Conservation (phyloP, 2,113 vertebrate genomes). For the Atherinomorus stipes region DNA sequence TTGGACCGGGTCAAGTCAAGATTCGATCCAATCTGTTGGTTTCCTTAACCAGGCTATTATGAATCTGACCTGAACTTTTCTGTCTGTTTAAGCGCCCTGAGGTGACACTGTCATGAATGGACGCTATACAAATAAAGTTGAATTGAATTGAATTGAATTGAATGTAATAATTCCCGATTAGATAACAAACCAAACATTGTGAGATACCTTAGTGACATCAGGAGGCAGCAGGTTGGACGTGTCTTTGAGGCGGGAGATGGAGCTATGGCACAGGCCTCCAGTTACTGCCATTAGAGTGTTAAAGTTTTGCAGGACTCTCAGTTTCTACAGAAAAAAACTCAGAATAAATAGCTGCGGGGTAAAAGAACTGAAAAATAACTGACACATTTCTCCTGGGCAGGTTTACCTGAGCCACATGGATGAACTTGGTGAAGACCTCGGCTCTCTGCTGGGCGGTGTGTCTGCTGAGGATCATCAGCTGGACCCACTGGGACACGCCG, state of each 20-base stretch:
- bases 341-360: background rate
- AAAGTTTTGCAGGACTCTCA: conserved; percentile 90
- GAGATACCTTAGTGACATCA: conserved; percentile 89
- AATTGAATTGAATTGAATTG: too few species aligned
- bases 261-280: conserved; percentile 92
- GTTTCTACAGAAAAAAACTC: conserved; percentile 77
- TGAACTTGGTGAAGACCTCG: conserved; percentile 93
- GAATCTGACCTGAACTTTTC: too few species aligned
- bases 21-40: too few species aligned
- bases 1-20: too few species aligned
- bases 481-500: conserved; percentile 94
- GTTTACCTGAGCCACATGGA: conserved; percentile 90
- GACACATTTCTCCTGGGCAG: background rate
- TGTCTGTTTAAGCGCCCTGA: too few species aligned
- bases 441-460: conserved; percentile 91
- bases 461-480: conserved; percentile 93
- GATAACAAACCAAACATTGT: too few species aligned
- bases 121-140: too few species aligned
- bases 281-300: conserved; percentile 94
- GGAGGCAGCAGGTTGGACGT: conserved; percentile 87
- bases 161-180: too few species aligned
- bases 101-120: too few species aligned
- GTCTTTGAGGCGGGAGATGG: conserved; percentile 93
- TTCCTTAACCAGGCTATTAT: too few species aligned
- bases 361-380: background rate